phyloP scores from a whole-genome alignment of 2,888 invertebrate genomes.

The Amblyjoppa fuscipennis region DNA sequence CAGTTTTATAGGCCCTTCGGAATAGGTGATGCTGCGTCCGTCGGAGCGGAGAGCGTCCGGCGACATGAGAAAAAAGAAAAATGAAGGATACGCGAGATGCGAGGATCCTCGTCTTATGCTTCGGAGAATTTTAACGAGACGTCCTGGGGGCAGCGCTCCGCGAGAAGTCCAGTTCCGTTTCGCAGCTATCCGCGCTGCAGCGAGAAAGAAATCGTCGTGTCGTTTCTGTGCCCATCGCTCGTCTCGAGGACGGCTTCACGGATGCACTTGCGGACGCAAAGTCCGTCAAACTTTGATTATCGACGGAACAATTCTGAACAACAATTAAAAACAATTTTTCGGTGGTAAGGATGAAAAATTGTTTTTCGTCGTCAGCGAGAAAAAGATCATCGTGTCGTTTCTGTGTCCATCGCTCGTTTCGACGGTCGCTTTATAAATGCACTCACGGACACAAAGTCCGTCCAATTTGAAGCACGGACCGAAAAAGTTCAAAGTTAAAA shows the following conservation, averaged over 20 bases:
- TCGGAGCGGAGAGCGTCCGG: conserved; percentile 53
- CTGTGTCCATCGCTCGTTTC: conserved; percentile 9
- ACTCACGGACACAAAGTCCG: too few relatives aligned
- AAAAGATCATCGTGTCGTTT: conserved; percentile 19
- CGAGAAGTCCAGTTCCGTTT: conserved; percentile 69
- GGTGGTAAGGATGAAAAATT: too few relatives aligned
- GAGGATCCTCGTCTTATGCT: conserved; percentile 71
- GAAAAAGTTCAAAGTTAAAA: too few relatives aligned
- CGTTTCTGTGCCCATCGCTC: conserved; percentile 17
- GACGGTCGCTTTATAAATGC: too few relatives aligned
- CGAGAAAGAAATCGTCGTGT: conserved; percentile 2
- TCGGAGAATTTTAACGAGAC: conserved; percentile 82
- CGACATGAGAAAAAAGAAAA: conserved; percentile 58
- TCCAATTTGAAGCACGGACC: too few relatives aligned
- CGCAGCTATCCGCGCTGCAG: conserved; percentile 26
- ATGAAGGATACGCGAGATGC: conserved; percentile 28
- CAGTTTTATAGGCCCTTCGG: conserved; percentile 71
- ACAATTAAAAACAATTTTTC: too few relatives aligned
- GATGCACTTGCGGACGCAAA: not conserved
- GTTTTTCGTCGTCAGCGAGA: not conserved
- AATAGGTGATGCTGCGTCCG: conserved; percentile 63
- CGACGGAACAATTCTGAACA: too few relatives aligned
- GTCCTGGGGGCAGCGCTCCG: conserved; percentile 75
- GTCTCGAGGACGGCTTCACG: not conserved
- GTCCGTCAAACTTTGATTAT: too few relatives aligned